Conservation (phyloP, 2,797 vertebrate species). For the Siniperca undulata region DNA sequence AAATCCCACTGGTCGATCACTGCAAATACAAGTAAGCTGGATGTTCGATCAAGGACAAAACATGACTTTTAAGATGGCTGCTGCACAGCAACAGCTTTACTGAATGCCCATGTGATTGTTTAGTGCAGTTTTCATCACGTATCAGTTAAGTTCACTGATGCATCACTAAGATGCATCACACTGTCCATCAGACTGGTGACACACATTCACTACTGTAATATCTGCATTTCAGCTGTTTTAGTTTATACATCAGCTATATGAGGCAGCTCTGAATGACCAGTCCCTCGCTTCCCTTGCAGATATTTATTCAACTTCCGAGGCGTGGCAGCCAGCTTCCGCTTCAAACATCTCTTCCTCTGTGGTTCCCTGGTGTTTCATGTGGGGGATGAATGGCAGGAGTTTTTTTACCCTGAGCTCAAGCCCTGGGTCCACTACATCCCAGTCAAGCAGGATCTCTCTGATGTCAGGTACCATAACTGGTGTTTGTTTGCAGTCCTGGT, state of each 20-base stretch:
- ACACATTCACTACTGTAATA: no score
- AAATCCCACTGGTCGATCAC: constrained; percentile 95
- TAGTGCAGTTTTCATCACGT: not conserved
- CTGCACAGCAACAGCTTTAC: not conserved
- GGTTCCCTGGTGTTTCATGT: constrained; percentile 96
- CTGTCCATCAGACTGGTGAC: no score
- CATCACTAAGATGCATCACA: no score
- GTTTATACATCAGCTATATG: no score
- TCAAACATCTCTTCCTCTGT: constrained; percentile 98
- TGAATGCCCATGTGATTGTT: not conserved
- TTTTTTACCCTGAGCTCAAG: constrained; percentile 94
- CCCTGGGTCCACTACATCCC: constrained; percentile 99
- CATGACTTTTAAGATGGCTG: not conserved
- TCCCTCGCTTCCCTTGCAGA: constrained; percentile 72
- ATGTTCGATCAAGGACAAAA: not conserved
- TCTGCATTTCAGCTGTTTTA: no score
- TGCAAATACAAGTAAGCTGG: constrained; percentile 95
- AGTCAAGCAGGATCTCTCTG: constrained; percentile 91
- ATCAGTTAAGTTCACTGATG: no score
- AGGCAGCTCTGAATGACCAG: no score
- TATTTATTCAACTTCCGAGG: constrained; percentile 99
- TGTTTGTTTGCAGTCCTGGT: not conserved
- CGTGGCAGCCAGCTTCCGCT: constrained; percentile 96
- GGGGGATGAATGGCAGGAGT: constrained; percentile 96
- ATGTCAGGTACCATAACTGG: constrained; percentile 87